Base-by-base conservation (phyloP, 2,113 vertebrate species). In the zebrafish (Danio rerio) region DNA sequence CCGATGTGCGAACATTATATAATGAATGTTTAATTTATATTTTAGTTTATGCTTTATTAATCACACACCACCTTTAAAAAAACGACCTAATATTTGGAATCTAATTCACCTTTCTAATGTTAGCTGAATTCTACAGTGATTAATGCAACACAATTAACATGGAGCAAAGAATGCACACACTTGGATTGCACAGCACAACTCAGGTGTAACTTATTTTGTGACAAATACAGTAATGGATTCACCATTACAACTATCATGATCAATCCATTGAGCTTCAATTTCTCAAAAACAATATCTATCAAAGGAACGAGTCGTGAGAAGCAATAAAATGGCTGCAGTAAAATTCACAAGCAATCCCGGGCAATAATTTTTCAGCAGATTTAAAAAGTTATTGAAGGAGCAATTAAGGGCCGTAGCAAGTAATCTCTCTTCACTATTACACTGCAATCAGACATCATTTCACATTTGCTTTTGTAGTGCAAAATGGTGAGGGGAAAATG, bases 381-480 rank as follows among this genome's bases (percentile, higher is more conserved):
- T 20, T 15, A 49, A 63, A 76, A 18, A 66, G 71, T 21, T 45
- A 21, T 56, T 20, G n/a, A 80, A 80, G 59, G 66, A 59, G 78
- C 65, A 80, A 59, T 69, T 59, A 70, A 71, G 53, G 40, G 11
- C 15, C 45, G 43, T 71, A 71, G 66, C 20, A 12, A 68, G 52
- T 52, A 16, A 21, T 49, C 42, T 45, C 18, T 11, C 61, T 53
- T 21, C 12, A 20, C 49, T 16, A 11, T 75, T 45, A 55, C 70
- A 56, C 58, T 10, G 12, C 42, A 47, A 47, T 20, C 70, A n/a
- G 61, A 40, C 20, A 55, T 75, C 15, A 12, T 82, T 75, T 56
- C 70, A 59, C 66, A 66, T 63, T 73, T 68, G 42, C 71, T 76
- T 61, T 61, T 76, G 80, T 65, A 43, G 49, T 55, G 71, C 9